Percentiles rank a stretch among this genome's conserved stretches.
phyloP scores from a whole-genome alignment of 1,140 invertebrate species.

The Drosophila biarmipes region DNA sequence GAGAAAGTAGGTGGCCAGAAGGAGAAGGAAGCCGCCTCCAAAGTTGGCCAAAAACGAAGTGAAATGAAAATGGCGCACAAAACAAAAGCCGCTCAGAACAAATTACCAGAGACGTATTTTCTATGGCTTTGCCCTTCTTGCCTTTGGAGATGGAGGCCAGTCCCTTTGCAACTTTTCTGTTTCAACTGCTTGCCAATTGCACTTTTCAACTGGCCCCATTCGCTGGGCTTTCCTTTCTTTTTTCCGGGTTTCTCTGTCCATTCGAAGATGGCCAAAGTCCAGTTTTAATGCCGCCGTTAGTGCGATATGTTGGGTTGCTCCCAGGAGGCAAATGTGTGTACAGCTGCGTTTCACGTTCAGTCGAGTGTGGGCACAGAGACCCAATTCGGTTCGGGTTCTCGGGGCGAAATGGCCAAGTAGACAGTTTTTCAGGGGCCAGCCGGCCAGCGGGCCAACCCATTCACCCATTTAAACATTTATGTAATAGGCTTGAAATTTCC shows the following conservation, averaged over 20 bases:
- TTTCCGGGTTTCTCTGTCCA: neutral
- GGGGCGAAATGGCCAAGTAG: slow-evolving; percentile 41
- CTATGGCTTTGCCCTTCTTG: slow-evolving; percentile 60
- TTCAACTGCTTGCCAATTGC: slow-evolving; percentile 70
- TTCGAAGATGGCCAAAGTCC: slow-evolving; percentile 42
- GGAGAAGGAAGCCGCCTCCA: slow-evolving; percentile 24
- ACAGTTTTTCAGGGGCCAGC: slow-evolving; percentile 50
- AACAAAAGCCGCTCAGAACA: slow-evolving; percentile 81
- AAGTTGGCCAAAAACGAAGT: slow-evolving; percentile 38
- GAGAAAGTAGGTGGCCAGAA: slow-evolving; percentile 15
- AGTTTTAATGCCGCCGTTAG: slow-evolving; percentile 32
- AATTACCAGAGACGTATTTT: slow-evolving; percentile 81
- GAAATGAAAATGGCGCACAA: slow-evolving; percentile 69
- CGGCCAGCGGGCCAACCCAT: slow-evolving; percentile 25
- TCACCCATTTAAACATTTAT: slow-evolving; percentile 77
- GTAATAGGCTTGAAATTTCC: slow-evolving; percentile 78
- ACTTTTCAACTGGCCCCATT: slow-evolving; percentile 77
- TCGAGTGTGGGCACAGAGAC: slow-evolving; percentile 55
- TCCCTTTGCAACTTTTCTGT: slow-evolving; percentile 43
- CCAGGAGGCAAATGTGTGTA: slow-evolving; percentile 70
- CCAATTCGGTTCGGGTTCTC: slow-evolving; percentile 29
- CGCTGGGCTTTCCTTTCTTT: slow-evolving; percentile 8
- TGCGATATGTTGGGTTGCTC: slow-evolving; percentile 42
- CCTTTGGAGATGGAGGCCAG: neutral
- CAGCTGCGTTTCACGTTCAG: slow-evolving; percentile 69